Evolutionary conservation across 2,888 invertebrate species (phyloP).

Genomic region (Rhogogaster chlorosoma): DNA sequence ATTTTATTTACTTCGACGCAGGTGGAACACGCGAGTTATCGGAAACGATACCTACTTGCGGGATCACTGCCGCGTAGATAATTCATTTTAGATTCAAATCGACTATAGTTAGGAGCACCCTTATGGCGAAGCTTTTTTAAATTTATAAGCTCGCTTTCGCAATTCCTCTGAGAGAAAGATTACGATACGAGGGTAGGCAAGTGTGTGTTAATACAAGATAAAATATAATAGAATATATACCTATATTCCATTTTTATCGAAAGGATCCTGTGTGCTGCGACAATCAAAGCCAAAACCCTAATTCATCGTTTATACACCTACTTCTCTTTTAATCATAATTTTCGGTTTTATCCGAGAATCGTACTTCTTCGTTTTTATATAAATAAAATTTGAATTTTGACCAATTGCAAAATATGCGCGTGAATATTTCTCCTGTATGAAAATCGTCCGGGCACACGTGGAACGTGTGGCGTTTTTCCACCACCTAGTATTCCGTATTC

Average conservation of each 20-base stretch:
- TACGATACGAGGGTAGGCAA: background rate
- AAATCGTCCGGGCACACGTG: constrained; percentile 9
- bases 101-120: background rate
- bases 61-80: constrained; percentile 17
- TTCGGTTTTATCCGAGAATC: background rate
- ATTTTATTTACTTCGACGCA: background rate
- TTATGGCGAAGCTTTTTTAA: background rate
- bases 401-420: background rate
- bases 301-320: background rate
- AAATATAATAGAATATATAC: background rate
- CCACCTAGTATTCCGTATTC: constrained; percentile 45
- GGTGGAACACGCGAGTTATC: background rate
- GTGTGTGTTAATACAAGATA: background rate
- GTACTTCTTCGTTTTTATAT: too few species aligned
- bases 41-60: background rate
- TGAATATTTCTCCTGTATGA: background rate
- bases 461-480: constrained; percentile 19
- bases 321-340: background rate
- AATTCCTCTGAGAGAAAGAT: constrained; percentile 15
- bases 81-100: constrained; percentile 50
- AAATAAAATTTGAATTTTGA: background rate
- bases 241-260: background rate
- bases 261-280: background rate
- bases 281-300: background rate
- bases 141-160: background rate